Conservation (phyloP, 2,888 invertebrate species). For the Drosophila helvetica region DNA sequence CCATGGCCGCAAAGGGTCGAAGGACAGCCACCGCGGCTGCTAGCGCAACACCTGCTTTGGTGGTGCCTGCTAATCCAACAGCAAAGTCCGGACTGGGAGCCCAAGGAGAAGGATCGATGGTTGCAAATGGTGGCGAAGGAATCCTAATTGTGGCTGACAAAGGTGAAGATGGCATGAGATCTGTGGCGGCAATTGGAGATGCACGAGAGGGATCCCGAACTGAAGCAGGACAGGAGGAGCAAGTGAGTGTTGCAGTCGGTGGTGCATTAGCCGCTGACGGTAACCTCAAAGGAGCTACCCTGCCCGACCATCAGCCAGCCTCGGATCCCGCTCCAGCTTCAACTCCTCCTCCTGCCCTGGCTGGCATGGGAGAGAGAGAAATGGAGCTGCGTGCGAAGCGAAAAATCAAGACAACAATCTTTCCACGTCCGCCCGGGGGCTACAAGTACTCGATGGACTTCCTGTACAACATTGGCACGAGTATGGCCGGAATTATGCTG, state of each 20-base stretch:
- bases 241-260: background rate
- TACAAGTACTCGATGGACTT: constrained; percentile 73
- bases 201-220: background rate
- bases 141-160: background rate
- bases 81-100: constrained; percentile 11
- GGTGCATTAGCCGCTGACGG: too few species aligned
- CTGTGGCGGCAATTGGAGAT: background rate
- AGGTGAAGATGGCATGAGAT: background rate
- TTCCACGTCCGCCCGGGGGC: constrained; percentile 68
- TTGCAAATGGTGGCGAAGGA: background rate
- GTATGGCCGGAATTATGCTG: constrained; percentile 65
- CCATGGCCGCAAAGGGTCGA: constrained; percentile 40
- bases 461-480: constrained; percentile 64
- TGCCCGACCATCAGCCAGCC: too few species aligned
- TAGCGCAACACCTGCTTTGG: background rate
- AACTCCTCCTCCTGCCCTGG: background rate
- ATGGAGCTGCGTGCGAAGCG: background rate
- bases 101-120: background rate
- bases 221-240: background rate
- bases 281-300: too few species aligned
- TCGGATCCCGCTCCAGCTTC: too few species aligned
- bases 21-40: background rate
- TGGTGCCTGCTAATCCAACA: constrained; percentile 4
- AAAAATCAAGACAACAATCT: constrained; percentile 31
- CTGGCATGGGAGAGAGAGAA: background rate